These are phyloP conservation scores for Euwallacea similis DNA, from an alignment of 1,140 invertebrate genomes.

Conservation along the genomic window DNA sequence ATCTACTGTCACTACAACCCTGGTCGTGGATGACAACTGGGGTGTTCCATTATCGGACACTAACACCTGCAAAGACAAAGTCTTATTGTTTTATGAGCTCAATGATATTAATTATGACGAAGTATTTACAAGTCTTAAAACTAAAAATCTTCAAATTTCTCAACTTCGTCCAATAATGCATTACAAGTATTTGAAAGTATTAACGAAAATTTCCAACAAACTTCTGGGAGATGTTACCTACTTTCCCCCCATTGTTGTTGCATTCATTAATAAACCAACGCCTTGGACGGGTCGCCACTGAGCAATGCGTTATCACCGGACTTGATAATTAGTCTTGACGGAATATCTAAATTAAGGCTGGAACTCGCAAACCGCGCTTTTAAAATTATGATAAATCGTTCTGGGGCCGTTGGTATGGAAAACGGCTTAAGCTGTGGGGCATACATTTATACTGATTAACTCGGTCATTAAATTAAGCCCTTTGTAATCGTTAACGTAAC, in stretches of 20 bases:
- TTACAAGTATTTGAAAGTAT: no score
- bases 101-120: no score
- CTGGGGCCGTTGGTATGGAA: slow-evolving; percentile 10
- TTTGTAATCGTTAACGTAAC: no score
- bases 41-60: slow-evolving; percentile 80
- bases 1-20: slow-evolving; percentile 77
- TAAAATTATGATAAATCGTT: slow-evolving; percentile 37
- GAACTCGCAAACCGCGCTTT: slow-evolving; percentile 14
- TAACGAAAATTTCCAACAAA: neutral
- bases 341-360: slow-evolving; percentile 32
- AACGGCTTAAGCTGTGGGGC: slow-evolving; percentile 6
- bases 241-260: neutral
- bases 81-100: neutral
- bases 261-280: slow-evolving; percentile 17
- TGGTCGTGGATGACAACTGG: slow-evolving; percentile 75
- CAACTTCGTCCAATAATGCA: no score
- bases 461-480: neutral
- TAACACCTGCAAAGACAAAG: slow-evolving; percentile 61
- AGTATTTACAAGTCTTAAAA: no score
- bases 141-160: no score
- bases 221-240: neutral
- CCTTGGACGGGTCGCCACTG: neutral
- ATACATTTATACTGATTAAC: slow-evolving; percentile 25
- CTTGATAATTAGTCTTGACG: slow-evolving; percentile 29
- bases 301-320: slow-evolving; percentile 29